A percentile compares a stretch with the other conserved stretches of the same genome.
These are phyloP conservation scores for Anoura caudifer DNA, from an alignment of 2,113 vertebrate species.

Conservation along the genomic window DNA sequence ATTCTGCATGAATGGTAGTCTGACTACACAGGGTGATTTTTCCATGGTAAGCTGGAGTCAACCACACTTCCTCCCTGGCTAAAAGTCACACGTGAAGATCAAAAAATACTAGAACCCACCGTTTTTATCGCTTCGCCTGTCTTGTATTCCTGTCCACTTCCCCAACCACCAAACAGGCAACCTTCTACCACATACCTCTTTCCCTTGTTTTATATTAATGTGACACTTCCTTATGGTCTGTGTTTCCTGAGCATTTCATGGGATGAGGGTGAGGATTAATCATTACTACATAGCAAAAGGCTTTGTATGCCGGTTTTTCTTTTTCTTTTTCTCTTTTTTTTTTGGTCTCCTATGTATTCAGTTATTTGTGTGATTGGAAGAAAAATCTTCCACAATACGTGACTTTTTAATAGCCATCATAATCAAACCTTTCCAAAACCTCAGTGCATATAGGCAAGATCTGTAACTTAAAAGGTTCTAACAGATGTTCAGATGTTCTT, in stretches of 20 bases:
- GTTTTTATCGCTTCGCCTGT: not conserved
- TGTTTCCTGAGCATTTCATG: not conserved
- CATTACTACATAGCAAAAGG: not conserved
- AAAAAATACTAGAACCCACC: not conserved
- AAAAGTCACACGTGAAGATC: not conserved
- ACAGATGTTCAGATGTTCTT: not conserved
- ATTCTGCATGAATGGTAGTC: not conserved
- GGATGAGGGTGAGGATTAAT: not conserved
- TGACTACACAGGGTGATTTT: not conserved
- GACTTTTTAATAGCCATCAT: not conserved
- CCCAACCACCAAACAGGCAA: not conserved
- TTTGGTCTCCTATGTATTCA: not conserved
- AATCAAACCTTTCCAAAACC: not conserved
- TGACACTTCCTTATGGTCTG: not conserved
- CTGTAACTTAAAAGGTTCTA: conserved; percentile 28
- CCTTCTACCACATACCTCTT: not conserved
- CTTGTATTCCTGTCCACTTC: not conserved
- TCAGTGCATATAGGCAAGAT: not conserved
- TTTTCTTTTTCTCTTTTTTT: not conserved
- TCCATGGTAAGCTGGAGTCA: not conserved
- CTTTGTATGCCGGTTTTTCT: not conserved
- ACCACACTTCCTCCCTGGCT: not conserved
- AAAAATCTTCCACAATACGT: not conserved
- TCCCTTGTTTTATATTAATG: not conserved
- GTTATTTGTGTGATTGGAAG: not conserved